phyloP scores from a whole-genome alignment of 37 sponge, comb jelly and placozoan species.

The Halichondria panicea region DNA sequence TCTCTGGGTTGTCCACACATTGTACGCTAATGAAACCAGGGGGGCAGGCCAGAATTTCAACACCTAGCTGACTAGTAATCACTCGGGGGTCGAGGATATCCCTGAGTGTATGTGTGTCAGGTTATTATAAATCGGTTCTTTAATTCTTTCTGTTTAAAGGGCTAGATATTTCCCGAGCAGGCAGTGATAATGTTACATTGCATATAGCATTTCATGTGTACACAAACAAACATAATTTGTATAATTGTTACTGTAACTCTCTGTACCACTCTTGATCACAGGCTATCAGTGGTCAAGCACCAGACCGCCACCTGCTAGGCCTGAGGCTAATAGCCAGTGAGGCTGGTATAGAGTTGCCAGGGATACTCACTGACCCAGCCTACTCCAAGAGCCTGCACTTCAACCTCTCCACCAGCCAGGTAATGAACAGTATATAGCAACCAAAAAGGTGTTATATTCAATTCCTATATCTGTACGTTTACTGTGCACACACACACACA shows the following conservation, averaged over 20 bases:
- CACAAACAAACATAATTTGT: too few relatives aligned
- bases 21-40: conserved; percentile 13
- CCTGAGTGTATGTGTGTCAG: background rate
- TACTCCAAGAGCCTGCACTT: conserved; percentile 59
- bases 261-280: too few relatives aligned
- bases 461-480: too few relatives aligned
- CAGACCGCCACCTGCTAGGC: conserved; percentile 90
- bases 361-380: conserved; percentile 74
- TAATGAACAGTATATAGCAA: too few relatives aligned
- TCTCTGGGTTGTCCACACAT: background rate
- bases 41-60: conserved; percentile 19
- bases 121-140: conserved; percentile 7
- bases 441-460: too few relatives aligned
- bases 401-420: conserved; percentile 92
- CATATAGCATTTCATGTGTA: too few relatives aligned
- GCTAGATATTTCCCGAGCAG: too few relatives aligned
- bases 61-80: background rate
- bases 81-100: conserved; percentile 40
- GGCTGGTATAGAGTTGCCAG: conserved; percentile 68
- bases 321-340: conserved; percentile 77
- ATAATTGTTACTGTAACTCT: too few relatives aligned
- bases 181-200: too few relatives aligned
- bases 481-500: too few relatives aligned
- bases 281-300: conserved; percentile 83
- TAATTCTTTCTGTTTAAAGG: conserved; percentile 24